Evolutionary conservation across 2,113 vertebrate species (phyloP), one percentile per base, ranked within the genome.

Genomic region (Alexandromys fortis): DNA sequence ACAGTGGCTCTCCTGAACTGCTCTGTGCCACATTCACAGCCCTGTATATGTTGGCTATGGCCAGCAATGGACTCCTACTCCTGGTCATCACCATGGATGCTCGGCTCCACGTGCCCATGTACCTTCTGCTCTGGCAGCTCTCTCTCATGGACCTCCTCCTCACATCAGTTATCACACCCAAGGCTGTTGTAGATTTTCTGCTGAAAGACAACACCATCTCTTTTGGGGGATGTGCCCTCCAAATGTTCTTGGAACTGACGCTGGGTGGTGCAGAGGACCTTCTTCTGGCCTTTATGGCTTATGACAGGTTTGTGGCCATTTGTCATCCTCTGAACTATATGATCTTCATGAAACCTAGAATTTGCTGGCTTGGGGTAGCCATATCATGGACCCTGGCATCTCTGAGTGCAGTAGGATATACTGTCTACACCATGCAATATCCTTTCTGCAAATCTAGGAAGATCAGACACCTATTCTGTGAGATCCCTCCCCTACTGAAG

Each of bases 241-340:
- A 87, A 47, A 87, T 87, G 86, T 87, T 87, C 21, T 35, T 87
- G 22, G 65, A 70, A 87, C 67, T 87, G 21, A 87, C 86, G n/a
- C 67, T 87, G 4, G 86, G 86, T 52, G 65, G 86, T 38, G 47
- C 86, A 87, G 86, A 87, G 24, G 86, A 87, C 67, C 86, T 87
- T 12, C 86, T 87, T 72, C 19, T 87, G 33, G 86, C 86, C 12
- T 38, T 87, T 30, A 72, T 87, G 86, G 65, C 86, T 35, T 87
- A 87, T 87, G 85, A 70, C 47, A 87, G 86, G 67, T 87, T 72
- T 87, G 86, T 87, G 33, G 86, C 86, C 24, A 87, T 87, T 72
- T 87, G 86, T 72, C 86, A 87, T 70, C 86, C 86, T 72, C 86
- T 87, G 21, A 87, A 87, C 67, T 87, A 87, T 24, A 72, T 72